Evolutionary conservation across 2,888 invertebrate species (phyloP), one percentile per base, ranked within the genome.

Genomic region (Folsomia manolachei): DNA sequence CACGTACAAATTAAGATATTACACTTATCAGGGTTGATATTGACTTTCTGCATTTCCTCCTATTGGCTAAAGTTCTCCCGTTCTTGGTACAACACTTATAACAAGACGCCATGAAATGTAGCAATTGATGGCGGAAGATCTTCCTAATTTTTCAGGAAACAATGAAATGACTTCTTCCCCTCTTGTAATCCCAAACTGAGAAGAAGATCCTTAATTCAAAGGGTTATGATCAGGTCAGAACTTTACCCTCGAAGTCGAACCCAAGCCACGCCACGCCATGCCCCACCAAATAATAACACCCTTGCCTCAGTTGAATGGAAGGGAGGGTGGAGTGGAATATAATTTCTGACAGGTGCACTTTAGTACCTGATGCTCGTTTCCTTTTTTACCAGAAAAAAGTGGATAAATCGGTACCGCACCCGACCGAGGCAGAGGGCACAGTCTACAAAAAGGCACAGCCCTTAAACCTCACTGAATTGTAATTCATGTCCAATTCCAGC

Each of bases 331-430:
- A 63, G 63, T 4, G 63, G 4, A 14, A 24, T 4, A 23, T n/a
- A n/a, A n/a, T 21, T n/a, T 60, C n/a, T 60, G 60, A 21, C 23
- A 19, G 7, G n/a, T 60, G 4, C 7, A 19, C 23, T 60, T 19
- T 60, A n/a, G n/a, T n/a, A n/a, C 60, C 60, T 60, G 39, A 39
- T 39, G 39, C 7, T 4, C 14, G 39, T 4, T 39, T 4, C 7
- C 7, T 39, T 39, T 39, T 9, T 4, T 39, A 39, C 39, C 39
- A 39, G 7, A 39, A 39, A 39, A 56, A 56, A 56, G 7, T 7
- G 56, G 19, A 56, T 56, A 56, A 56, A 56, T 51, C 56, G 19
- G 56, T 56, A 56, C 19, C 18, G 56, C 56, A 56, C 56, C 56
- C 18, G 11, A 18, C 56, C 7, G 7, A 19, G 56, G 11, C 21